Percentiles rank a stretch among this genome's conserved stretches.
These are phyloP conservation scores for Dasyurus viverrinus DNA, from an alignment of 2,113 vertebrate genomes.

Conservation along the genomic window DNA sequence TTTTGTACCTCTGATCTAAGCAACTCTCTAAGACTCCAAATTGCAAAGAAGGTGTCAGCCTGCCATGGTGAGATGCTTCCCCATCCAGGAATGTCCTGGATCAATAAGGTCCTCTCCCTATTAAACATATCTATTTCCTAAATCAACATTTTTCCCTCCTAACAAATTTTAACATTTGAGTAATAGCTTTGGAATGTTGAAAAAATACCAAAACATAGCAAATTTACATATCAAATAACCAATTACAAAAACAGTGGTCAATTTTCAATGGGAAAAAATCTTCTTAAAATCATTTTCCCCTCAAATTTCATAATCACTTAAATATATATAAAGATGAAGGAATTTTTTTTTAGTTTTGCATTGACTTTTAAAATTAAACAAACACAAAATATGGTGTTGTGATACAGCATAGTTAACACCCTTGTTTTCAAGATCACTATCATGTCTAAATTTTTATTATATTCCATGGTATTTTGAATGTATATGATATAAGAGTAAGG, in stretches of 20 bases:
- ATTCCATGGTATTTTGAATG: background rate
- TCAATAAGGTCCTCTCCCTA: background rate
- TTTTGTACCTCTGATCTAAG: background rate
- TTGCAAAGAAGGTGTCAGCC: background rate
- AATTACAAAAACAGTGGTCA: background rate
- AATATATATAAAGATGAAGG: background rate
- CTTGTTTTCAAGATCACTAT: conserved; percentile 4
- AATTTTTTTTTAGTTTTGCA: background rate
- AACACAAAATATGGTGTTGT: background rate
- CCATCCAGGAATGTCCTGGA: background rate
- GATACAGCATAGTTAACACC: background rate
- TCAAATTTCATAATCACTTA: background rate
- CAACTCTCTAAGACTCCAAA: background rate
- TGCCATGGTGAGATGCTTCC: background rate
- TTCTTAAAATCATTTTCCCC: background rate
- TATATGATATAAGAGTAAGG: background rate
- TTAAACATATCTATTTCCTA: background rate
- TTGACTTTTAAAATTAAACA: background rate
- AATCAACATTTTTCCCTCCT: background rate
- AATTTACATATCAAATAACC: background rate
- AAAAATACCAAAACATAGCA: background rate
- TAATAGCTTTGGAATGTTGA: background rate
- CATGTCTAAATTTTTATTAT: background rate
- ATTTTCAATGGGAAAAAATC: background rate
- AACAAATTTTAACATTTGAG: background rate